A percentile compares a stretch with the other conserved stretches of the same genome.
These are phyloP conservation scores for Camelus dromedarius DNA, from an alignment of 2,113 vertebrate genomes.

Conservation along the genomic window DNA sequence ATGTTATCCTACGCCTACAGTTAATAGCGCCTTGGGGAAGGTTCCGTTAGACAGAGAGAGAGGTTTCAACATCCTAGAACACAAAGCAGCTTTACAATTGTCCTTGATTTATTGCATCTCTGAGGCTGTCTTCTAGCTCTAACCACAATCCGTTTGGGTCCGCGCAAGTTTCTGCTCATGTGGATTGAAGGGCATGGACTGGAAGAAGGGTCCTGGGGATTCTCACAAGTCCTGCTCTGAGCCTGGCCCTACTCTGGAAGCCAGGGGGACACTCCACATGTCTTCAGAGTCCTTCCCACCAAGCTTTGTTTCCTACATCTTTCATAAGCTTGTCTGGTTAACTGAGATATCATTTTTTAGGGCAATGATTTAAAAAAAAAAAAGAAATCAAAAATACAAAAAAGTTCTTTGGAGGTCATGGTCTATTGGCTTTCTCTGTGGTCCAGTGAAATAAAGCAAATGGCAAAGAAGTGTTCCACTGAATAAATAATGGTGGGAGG, in stretches of 20 bases:
- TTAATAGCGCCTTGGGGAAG: conserved; percentile 45
- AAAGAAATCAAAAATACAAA: background rate
- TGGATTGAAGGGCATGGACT: background rate
- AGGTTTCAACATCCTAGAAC: conserved; percentile 24
- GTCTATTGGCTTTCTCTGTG: background rate
- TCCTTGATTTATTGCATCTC: conserved; percentile 34
- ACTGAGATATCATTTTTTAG: background rate
- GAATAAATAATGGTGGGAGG: conserved; percentile 46
- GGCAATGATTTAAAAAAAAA: background rate
- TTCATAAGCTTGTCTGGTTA: background rate
- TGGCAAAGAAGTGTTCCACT: background rate
- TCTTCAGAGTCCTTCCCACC: background rate
- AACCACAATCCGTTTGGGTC: background rate
- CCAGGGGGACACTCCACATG: background rate
- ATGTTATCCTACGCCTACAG: background rate
- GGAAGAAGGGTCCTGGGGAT: background rate
- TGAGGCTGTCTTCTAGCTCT: background rate
- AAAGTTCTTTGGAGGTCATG: background rate
- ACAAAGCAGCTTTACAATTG: conserved; percentile 67
- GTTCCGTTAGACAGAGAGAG: background rate
- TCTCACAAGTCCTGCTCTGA: background rate
- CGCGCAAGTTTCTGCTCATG: conserved; percentile 55
- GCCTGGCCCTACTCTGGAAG: background rate
- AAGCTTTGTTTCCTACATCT: background rate
- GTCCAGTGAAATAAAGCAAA: conserved; percentile 29